Evolutionary conservation across 2,888 invertebrate species (phyloP), one percentile per base, ranked within the genome.

Genomic region (Dynastes grantii): DNA sequence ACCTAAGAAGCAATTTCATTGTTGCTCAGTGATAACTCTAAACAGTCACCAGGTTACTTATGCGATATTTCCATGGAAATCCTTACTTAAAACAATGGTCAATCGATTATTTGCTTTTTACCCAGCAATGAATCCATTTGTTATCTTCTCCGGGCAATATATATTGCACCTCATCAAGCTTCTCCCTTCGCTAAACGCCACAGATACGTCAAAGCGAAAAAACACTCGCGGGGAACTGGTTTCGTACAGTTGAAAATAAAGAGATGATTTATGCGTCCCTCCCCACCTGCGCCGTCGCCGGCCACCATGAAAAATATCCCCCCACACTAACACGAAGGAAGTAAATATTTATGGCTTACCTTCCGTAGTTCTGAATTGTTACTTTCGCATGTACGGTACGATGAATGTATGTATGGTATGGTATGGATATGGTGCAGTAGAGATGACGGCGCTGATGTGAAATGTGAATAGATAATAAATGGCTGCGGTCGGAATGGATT

Each of bases 291-390:
- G 22, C 27, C 55, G 27, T 58, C 61, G 61, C 27, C 22, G 61
- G 53, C 53, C 55, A 1, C 22, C 55, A 58, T 73, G 73, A 73
- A 73, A 73, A 73, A 73, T 73, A 73, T 73, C 51, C 55, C 73
- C 27, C 68, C 29, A 58, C 45, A 45, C 45, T 11, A 8, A 45
- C 58, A 73, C 32, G 53, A 71, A 58, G 40, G 40, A 55, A 73
- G 73, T 22, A 73, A 58, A 73, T 73, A 73, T 73, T 73, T 73
- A 73, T 73, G 40, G 40, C 73, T 40, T 40, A 73, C 73, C 73
- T 73, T 73, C 73, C 73, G 73, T 58, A 58, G 58, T 73, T 73
- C 58, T 73, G 73, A 73, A 73, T 73, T 73, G 73, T 73, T 73
- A 40, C 58, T 58, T 58, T 73, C 49, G 65, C 63, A 63, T 32